Percentiles rank a stretch among this genome's conserved stretches.
These are phyloP conservation scores for Stenodema calcarata DNA, from an alignment of 2,888 invertebrate genomes.

Conservation along the genomic window DNA sequence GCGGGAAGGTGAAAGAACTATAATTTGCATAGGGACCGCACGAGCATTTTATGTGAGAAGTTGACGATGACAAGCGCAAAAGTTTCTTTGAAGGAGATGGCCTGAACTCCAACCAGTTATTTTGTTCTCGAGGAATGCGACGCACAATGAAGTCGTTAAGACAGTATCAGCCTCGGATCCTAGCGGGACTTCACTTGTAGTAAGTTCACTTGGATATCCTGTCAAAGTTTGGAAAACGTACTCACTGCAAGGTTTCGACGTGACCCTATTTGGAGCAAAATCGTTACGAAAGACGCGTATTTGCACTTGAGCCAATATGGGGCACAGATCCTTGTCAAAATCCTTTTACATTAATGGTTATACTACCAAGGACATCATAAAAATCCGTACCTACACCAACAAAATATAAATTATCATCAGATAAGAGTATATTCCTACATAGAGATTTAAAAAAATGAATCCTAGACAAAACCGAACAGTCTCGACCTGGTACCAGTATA, in stretches of 20 bases:
- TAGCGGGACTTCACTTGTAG: neutral
- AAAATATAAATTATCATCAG: too few relatives aligned
- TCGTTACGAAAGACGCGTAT: neutral
- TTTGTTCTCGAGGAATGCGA: neutral
- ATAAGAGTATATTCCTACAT: too few relatives aligned
- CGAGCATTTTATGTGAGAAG: neutral
- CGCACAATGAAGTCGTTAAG: constrained; percentile 2
- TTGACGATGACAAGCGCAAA: neutral
- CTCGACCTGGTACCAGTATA: too few relatives aligned
- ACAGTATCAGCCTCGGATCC: neutral
- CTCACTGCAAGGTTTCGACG: neutral
- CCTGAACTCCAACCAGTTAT: neutral
- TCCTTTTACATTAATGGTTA: too few relatives aligned
- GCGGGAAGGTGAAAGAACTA: neutral
- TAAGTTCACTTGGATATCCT: neutral
- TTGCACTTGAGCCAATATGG: too few relatives aligned
- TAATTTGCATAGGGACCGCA: neutral
- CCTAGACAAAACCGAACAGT: too few relatives aligned
- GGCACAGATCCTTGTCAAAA: too few relatives aligned
- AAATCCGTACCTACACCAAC: too few relatives aligned
- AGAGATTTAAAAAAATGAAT: too few relatives aligned
- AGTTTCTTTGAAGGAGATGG: neutral
- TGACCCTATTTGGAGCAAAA: neutral
- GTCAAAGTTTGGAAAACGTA: neutral
- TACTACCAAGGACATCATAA: too few relatives aligned